Evolutionary conservation across 2,888 invertebrate species (phyloP).

Genomic region (Fabriciana adippe): DNA sequence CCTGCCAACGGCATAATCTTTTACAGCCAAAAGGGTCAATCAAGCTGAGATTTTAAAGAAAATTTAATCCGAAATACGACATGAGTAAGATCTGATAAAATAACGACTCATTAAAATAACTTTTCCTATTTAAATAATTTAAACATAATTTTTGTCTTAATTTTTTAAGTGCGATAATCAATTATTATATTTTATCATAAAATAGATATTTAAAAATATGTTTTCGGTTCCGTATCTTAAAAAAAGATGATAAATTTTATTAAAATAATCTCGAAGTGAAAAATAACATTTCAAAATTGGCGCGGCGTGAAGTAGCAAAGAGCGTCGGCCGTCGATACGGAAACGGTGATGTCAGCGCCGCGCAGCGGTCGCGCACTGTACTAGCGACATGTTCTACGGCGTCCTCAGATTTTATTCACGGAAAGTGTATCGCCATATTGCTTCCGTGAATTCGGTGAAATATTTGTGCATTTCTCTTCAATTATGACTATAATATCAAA

Average conservation of each 20-base stretch:
- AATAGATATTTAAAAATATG: not conserved
- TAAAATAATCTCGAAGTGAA: not conserved
- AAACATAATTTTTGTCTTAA: not conserved
- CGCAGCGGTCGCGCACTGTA: slow-evolving; percentile 78
- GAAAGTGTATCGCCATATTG: slow-evolving; percentile 82
- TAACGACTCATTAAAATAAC: not conserved
- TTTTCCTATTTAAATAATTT: not conserved
- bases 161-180: not conserved
- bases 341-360: slow-evolving; percentile 60
- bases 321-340: slow-evolving; percentile 69
- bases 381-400: slow-evolving; percentile 79
- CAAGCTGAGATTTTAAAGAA: no score
- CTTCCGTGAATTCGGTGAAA: slow-evolving; percentile 79
- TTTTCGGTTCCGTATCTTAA: not conserved
- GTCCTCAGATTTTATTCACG: slow-evolving; percentile 82
- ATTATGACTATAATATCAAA: slow-evolving; percentile 79
- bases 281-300: slow-evolving; percentile 36
- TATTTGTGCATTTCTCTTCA: slow-evolving; percentile 76
- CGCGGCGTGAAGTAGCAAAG: slow-evolving; percentile 40
- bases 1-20: not conserved
- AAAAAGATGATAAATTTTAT: not conserved
- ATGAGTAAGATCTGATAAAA: not conserved
- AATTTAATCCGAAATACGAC: no score
- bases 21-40: no score
- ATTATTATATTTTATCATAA: not conserved